Conservation (phyloP, 2,113 vertebrate genomes). For the Calidris pygmaea region DNA sequence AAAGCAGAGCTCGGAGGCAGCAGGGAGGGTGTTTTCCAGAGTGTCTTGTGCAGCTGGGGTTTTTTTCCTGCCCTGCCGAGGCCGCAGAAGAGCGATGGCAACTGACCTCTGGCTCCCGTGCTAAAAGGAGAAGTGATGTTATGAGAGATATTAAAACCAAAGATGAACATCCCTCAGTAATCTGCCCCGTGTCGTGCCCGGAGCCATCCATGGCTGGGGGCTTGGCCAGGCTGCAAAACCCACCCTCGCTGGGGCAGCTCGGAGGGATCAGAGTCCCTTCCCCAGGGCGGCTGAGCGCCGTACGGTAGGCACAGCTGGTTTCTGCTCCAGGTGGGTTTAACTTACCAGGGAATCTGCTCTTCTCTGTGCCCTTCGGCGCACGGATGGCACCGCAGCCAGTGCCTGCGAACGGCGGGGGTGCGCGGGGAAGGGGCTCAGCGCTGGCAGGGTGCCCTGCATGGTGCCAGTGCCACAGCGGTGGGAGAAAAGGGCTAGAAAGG, state of each 20-base stretch:
- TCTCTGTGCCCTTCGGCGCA: accelerated
- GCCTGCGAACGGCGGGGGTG: background rate
- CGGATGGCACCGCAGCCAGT: background rate
- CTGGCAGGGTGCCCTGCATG: too few species aligned
- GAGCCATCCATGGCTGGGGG: accelerated
- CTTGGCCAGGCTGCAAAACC: background rate
- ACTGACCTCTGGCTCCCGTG: background rate
- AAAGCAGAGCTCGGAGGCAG: background rate
- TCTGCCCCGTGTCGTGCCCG: background rate
- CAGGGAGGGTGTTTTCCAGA: background rate
- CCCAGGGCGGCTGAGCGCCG: accelerated
- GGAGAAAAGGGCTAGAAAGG: background rate
- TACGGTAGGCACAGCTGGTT: background rate
- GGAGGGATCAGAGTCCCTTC: accelerated
- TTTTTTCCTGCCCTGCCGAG: background rate
- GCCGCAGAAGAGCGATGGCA: background rate
- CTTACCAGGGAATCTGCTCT: accelerated
- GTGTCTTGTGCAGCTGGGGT: background rate
- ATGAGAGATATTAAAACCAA: background rate
- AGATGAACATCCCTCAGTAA: background rate
- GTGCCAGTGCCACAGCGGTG: accelerated
- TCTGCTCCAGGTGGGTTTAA: background rate
- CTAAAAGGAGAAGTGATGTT: slow-evolving; percentile 4
- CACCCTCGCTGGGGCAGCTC: background rate
- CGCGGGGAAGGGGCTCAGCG: background rate